Evolutionary conservation across 2,113 vertebrate species (phyloP).

Genomic region (Narcine bancroftii): DNA sequence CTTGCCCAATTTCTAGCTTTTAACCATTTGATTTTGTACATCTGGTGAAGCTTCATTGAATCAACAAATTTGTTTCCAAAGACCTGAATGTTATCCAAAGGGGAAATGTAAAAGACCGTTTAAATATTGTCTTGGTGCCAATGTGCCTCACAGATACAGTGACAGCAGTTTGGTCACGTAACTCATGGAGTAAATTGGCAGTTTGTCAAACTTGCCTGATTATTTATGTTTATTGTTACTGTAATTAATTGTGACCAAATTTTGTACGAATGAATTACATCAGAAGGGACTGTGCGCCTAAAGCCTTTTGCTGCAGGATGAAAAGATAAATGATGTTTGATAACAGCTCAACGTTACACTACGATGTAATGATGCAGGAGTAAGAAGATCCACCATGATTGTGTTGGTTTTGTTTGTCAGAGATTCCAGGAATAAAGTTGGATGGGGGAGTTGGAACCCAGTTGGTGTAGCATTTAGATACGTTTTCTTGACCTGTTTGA

Average conservation of each 20-base stretch:
- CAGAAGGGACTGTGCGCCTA: slow-evolving; percentile 31
- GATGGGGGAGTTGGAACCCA: background rate
- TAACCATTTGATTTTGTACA: background rate
- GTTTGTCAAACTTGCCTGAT: slow-evolving; percentile 50
- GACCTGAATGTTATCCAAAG: background rate
- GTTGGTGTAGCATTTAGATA: background rate
- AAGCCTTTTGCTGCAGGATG: background rate
- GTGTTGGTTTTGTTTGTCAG: background rate
- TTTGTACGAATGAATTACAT: slow-evolving; percentile 45
- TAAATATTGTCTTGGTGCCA: background rate
- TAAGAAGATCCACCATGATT: background rate
- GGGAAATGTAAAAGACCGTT: background rate
- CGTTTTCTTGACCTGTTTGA: background rate
- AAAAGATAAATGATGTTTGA: background rate
- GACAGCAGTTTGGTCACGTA: slow-evolving; percentile 60
- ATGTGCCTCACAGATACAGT: slow-evolving; percentile 46
- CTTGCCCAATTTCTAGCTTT: background rate
- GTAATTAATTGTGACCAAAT: slow-evolving; percentile 46
- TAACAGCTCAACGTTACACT: background rate
- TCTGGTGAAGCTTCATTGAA: background rate
- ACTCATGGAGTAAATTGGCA: slow-evolving; percentile 44
- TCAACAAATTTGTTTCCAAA: background rate
- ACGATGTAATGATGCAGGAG: background rate
- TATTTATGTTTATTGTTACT: slow-evolving; percentile 57
- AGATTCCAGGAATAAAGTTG: background rate